Base-by-base conservation (phyloP, 2,888 invertebrate species). In the Tillus elongatus region DNA sequence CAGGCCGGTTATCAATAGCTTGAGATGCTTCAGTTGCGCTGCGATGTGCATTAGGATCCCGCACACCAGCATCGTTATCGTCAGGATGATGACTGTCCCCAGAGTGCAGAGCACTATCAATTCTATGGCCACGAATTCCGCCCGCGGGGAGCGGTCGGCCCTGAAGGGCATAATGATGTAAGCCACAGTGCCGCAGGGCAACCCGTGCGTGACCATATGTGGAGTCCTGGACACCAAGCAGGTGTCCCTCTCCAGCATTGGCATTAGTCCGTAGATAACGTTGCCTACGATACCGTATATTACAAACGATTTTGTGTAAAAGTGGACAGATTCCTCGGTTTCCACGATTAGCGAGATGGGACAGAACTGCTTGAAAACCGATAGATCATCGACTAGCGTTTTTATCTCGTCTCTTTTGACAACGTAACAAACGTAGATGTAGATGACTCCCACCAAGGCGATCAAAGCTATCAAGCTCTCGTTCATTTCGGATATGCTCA, bases 31-130 rank as follows among this genome's bases (percentile, higher is more conserved):
- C 34, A 56, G 34, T 39, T 56, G 56, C 24, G 49, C 37, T 4
- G 46, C 47, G 9, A 50, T 45, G 30, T 55, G 55, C n/a, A 49
- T 49, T 16, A 53, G 36, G 13, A 55, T 43, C 8, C 50, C 49
- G 29, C 51, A 53, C 4, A 54, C 36, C 10, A 53, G 26, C 49
- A 51, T 49, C 2, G 55, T 54, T 15, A 55, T 30, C 11, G 44
- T 45, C 27, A 55, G 38, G n/a, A 54, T 51, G 9, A 53, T 39
- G 15, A 52, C 36, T 4, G 50, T 46, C 2, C 53, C 52, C 39
- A 47, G 41, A 3, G 45, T 44, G 34, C 52, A 51, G 8, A 53
- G 44, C 31, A 50, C 52, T n/a, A 51, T 44, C 39, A 53, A 54
- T 37, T 54, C 49, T 14, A 49, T 9, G 33, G 50, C 49, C 14